Evolutionary conservation across 2,797 vertebrate species (phyloP).

Genomic region (Rhinella marina): DNA sequence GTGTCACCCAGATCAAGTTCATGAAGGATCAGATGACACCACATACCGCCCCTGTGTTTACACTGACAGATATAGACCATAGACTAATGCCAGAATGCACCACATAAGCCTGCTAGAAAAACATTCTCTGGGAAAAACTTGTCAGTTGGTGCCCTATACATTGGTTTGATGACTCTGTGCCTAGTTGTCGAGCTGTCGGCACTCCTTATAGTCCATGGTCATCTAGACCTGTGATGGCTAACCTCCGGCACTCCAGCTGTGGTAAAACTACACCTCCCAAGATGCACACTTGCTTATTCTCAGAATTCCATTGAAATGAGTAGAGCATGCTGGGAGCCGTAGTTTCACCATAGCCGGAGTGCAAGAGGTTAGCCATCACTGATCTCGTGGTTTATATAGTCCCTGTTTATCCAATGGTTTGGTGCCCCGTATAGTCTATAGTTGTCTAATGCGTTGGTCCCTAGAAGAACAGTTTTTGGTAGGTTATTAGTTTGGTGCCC

Average conservation of each 20-base stretch:
- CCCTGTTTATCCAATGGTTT: neutral
- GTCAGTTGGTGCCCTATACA: neutral
- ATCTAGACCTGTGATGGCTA: no score
- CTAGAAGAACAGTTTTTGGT: neutral
- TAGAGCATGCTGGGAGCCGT: no score
- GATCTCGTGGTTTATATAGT: no score
- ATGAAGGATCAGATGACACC: neutral
- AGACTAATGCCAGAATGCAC: neutral
- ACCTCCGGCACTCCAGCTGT: no score
- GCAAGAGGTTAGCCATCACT: no score
- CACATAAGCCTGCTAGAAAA: neutral
- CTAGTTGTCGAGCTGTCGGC: no score
- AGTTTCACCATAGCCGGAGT: no score
- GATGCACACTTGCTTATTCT: no score
- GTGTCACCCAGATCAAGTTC: conserved; percentile 17
- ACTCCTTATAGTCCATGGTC: neutral
- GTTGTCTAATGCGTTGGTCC: neutral
- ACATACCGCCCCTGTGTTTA: conserved; percentile 13
- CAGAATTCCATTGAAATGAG: no score
- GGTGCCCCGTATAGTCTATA: neutral
- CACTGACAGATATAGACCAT: neutral
- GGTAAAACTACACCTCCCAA: no score
- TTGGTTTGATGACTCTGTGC: no score
- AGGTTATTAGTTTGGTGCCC: neutral
- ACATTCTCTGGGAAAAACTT: no score